These are phyloP conservation scores for Plotosus lineatus DNA, from an alignment of 2,113 vertebrate species.

Conservation along the genomic window DNA sequence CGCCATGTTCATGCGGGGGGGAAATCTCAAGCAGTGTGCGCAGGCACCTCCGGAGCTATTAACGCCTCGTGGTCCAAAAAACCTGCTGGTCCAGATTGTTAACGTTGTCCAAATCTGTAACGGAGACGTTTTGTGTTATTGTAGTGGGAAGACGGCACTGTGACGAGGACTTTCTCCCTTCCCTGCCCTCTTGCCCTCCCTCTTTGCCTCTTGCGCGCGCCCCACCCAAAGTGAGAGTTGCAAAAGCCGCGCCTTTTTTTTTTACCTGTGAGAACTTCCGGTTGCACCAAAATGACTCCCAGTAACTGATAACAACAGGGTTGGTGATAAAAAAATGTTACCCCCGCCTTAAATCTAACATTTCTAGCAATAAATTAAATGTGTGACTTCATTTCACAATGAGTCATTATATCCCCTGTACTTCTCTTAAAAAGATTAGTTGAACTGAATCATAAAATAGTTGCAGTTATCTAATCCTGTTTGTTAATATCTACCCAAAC, in stretches of 20 bases:
- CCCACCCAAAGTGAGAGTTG: background rate
- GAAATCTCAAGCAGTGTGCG: background rate
- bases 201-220: background rate
- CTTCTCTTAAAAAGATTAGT: too few relatives aligned
- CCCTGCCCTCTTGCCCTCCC: background rate
- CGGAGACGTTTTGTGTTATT: background rate
- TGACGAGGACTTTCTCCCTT: background rate
- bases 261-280: conserved; percentile 16
- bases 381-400: background rate
- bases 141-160: conserved; percentile 5
- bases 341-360: background rate
- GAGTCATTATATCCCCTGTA: too few relatives aligned
- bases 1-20: conserved; percentile 21
- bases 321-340: background rate
- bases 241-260: background rate
- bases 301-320: background rate
- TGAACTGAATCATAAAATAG: too few relatives aligned
- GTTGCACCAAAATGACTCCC: background rate
- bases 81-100: conserved; percentile 8
- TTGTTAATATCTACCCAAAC: too few relatives aligned
- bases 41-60: background rate
- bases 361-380: background rate
- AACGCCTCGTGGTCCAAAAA: background rate
- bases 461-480: too few relatives aligned
- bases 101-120: background rate